Base-by-base conservation (phyloP, 2,113 vertebrate species). In the Chitala chitala region DNA sequence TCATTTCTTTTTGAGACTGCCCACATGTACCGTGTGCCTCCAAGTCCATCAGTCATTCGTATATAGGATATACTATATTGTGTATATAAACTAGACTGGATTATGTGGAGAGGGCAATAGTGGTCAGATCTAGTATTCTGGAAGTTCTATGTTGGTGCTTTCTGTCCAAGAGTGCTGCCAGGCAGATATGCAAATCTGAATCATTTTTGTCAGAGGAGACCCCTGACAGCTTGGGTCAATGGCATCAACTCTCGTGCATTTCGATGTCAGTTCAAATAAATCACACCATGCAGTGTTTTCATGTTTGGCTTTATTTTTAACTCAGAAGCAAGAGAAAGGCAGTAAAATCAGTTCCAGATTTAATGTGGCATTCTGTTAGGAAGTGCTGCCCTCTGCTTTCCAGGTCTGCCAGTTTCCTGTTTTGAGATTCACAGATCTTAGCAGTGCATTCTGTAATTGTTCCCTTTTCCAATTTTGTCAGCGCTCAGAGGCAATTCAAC, bases 331-430 rank as follows among this genome's bases (percentile, higher is more conserved):
- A n/a, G 20, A 22, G n/a, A 55, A 55, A 4, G 53, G 22, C 53
- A 55, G 53, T 55, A n/a, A 55, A 55, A 55, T 55, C 53, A 55
- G 48, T 51, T 51, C n/a, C n/a, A n/a, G n/a, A n/a, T n/a, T n/a
- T n/a, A n/a, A n/a, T n/a, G n/a, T n/a, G n/a, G n/a, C n/a, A n/a
- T n/a, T n/a, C 48, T 51, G 48, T 51, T 20, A 51, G 2, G 7
- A 10, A 20, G 48, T 51, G 2, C 48, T 51, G 48, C 48, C 12
- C n/a, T 51, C 7, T 15, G 20, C 48, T 51, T 51, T 51, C 20
- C 48, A 2, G 12, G 20, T n/a, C n/a, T n/a, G n/a, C n/a, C n/a
- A n/a, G n/a, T n/a, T n/a, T n/a, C n/a, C n/a, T n/a, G n/a, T n/a
- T n/a, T n/a, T n/a, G n/a, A n/a, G n/a, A n/a, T n/a, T 51, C 20